Evolutionary conservation across 2,888 invertebrate genomes (phyloP), one percentile per base, ranked within the genome.

Genomic region (Leucania comma): DNA sequence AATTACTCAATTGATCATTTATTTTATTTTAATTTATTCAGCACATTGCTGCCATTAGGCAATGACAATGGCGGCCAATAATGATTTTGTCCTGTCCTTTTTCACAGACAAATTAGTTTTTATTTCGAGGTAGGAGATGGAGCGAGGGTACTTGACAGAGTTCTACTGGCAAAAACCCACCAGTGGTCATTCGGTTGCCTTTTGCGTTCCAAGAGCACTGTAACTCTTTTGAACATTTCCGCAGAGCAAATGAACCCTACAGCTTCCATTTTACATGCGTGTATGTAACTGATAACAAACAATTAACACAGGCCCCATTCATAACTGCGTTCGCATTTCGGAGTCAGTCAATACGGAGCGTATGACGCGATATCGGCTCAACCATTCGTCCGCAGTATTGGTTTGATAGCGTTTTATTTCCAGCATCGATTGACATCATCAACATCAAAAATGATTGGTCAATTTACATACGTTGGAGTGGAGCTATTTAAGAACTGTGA

Each of bases 371-470:
- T 79, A 84, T 82, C 67, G 62, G 69, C 69, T 63, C 64, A 72
- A 54, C 71, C 74, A 76, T 69, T 75, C 85, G 74, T 65, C 56
- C 76, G 76, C 82, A 78, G 71, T 79, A 83, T 84, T 82, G 85
- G 72, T 75, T 68, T 72, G 80, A 76, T 83, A 79, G 63, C 66
- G 72, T 82, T 82, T 76, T 74, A 82, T 84, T 83, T 75, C 66
- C 67, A 74, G 71, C 64, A 72, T 65, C 64, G 61, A 79, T 61
- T 68, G 72, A 71, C 67, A 75, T 73, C 82, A 46, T 65, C 56
- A 60, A 76, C 63, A 81, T 74, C 62, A 68, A 68, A 64, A 69
- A 76, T 68, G 70, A 76, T 77, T 76, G 80, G 61, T 68, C 70
- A 82, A 75, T 74, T 66, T 79, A 26, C 63, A 74, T 74, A 58